phyloP scores from a whole-genome alignment of 2,888 invertebrate species.

The Parthenolecanium corni region DNA sequence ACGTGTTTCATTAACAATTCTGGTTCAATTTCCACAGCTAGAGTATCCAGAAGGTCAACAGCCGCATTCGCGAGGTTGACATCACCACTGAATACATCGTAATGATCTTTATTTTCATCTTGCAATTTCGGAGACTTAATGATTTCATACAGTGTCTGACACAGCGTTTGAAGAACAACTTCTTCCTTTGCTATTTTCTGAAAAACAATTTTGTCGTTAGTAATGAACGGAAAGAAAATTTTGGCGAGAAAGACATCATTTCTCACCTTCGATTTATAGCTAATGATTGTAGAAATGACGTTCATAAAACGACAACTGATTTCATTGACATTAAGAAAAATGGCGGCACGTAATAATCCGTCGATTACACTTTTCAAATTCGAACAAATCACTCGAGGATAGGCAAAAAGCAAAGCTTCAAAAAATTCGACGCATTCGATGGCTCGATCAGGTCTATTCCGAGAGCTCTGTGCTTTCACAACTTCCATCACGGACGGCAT shows the following conservation, averaged over 20 bases:
- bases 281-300: constrained; percentile 14
- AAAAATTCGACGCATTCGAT: constrained; percentile 21
- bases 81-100: constrained; percentile 8
- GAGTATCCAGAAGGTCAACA: constrained; percentile 14
- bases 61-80: constrained; percentile 5
- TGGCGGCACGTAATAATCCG: constrained; percentile 1
- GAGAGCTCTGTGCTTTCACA: constrained; percentile 13
- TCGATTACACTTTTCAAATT: constrained; percentile 18
- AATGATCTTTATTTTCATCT: constrained; percentile 15
- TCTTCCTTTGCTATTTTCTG: constrained; percentile 23
- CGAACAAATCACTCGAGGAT: constrained; percentile 4
- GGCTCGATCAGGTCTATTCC: constrained; percentile 13
- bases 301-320: constrained; percentile 13
- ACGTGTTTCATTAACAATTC: constrained; percentile 18
- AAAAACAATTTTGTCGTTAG: background rate
- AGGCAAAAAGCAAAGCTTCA: constrained; percentile 8
- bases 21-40: constrained; percentile 11
- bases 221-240: background rate
- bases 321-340: constrained; percentile 14
- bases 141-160: constrained; percentile 10
- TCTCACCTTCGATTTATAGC: constrained; percentile 11
- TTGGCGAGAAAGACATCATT: background rate
- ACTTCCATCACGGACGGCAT: constrained; percentile 17
- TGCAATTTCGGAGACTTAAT: constrained; percentile 6
- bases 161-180: constrained; percentile 8